Evolutionary conservation across 2,888 invertebrate genomes (phyloP).

Genomic region (Hirtodrosophila confusa): DNA sequence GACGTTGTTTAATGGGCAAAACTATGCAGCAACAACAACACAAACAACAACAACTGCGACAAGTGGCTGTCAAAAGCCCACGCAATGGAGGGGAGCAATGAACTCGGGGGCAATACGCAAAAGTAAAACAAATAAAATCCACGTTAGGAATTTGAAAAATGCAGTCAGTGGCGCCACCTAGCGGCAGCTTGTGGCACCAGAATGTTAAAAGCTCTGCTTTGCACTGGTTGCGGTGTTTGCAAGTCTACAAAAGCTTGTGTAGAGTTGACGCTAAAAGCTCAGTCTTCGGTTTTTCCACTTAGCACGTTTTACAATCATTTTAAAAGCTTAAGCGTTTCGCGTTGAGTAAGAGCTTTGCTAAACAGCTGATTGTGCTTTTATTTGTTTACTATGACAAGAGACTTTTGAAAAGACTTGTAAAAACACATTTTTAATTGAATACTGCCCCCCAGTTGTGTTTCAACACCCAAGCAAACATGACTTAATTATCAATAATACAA

Average conservation of each 20-base stretch:
- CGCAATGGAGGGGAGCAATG: slow-evolving; percentile 52
- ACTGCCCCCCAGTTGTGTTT: no score
- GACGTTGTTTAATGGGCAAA: slow-evolving; percentile 25
- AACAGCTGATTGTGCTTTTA: no score
- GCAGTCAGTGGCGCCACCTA: slow-evolving; percentile 26
- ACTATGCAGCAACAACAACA: slow-evolving; percentile 27
- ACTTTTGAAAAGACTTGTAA: no score
- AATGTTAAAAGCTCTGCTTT: slow-evolving; percentile 20
- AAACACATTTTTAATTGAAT: no score
- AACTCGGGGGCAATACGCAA: slow-evolving; percentile 39
- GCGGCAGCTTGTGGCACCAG: slow-evolving; percentile 3
- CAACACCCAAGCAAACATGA: no score
- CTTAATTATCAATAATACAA: no score
- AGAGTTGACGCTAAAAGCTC: slow-evolving; percentile 1
- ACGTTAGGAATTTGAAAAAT: slow-evolving; percentile 16
- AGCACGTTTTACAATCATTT: background rate
- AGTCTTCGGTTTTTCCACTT: background rate
- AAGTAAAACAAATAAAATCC: slow-evolving; percentile 1
- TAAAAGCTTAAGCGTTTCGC: background rate
- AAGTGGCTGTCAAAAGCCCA: slow-evolving; percentile 62
- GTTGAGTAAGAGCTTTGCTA: background rate
- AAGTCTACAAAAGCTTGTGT: slow-evolving; percentile 1
- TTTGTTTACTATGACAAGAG: no score
- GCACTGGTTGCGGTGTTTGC: background rate
- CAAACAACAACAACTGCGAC: slow-evolving; percentile 16